Conservation (phyloP, 2,797 vertebrate genomes). For the Mallotus villosus region DNA sequence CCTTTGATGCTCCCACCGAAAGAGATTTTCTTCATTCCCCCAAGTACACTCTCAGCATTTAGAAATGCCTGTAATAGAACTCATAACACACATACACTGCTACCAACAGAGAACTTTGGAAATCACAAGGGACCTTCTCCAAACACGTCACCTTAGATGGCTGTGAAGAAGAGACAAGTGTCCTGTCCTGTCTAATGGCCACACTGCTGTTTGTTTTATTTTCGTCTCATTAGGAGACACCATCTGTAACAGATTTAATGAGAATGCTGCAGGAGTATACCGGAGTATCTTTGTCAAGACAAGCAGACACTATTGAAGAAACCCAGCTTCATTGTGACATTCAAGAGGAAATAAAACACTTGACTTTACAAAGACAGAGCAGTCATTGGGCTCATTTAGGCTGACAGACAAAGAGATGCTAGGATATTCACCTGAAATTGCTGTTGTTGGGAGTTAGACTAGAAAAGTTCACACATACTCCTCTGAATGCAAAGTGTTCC, state of each 20-base stretch:
- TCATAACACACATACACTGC: background rate
- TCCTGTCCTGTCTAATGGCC: conserved; percentile 7
- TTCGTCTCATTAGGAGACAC: conserved; percentile 9
- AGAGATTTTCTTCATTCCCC: conserved; percentile 8
- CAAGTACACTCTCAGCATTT: background rate
- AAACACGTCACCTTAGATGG: conserved; percentile 8
- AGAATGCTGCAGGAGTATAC: background rate
- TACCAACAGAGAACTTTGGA: background rate
- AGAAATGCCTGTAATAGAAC: background rate
- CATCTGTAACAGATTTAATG: conserved; percentile 12
- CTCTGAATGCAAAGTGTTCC: background rate
- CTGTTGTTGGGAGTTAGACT: background rate
- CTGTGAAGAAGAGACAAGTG: conserved; percentile 7
- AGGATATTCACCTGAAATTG: background rate
- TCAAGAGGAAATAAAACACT: background rate
- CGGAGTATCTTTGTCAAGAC: background rate
- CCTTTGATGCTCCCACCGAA: conserved; percentile 61
- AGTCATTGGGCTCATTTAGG: background rate
- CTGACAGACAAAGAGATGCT: background rate
- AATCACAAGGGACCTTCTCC: conserved; percentile 35
- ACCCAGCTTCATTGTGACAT: background rate
- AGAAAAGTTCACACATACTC: background rate
- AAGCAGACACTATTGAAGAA: background rate
- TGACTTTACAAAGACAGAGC: background rate
- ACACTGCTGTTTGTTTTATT: background rate